Conservation (phyloP, 2,113 vertebrate genomes). For the Ondatra zibethicus region DNA sequence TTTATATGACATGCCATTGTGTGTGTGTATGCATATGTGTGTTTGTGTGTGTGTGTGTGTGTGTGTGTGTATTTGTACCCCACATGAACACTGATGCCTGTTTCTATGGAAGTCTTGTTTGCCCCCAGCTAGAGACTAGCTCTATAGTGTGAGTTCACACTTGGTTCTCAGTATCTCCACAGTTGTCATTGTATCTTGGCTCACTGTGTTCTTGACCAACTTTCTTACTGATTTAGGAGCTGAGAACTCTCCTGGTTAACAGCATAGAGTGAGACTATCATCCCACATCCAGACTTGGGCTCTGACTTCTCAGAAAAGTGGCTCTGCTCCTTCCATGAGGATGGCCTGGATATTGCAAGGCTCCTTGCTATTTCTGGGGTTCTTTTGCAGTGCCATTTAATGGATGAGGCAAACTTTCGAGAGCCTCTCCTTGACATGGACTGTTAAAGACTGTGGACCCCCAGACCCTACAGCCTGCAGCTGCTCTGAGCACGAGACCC, state of each 20-base stretch:
- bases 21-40: not conserved
- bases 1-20: not conserved
- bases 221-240: not conserved
- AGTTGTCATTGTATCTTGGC: not conserved
- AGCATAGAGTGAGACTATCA: not conserved
- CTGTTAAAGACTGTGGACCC: too few relatives aligned
- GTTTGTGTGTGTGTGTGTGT: not conserved
- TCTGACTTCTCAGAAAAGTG: conserved; percentile 31
- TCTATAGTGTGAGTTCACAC: not conserved
- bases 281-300: not conserved
- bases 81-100: not conserved
- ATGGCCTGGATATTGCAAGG: not conserved
- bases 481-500: too few relatives aligned
- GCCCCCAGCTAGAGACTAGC: too few relatives aligned
- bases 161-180: not conserved
- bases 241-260: not conserved
- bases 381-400: not conserved
- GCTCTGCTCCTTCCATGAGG: not conserved
- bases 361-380: not conserved
- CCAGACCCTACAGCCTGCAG: too few relatives aligned
- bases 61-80: not conserved
- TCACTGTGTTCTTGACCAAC: not conserved
- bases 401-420: not conserved
- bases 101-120: not conserved
- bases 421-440: not conserved